Conservation (phyloP, 2,888 invertebrate genomes). For the Clostera curtula region DNA sequence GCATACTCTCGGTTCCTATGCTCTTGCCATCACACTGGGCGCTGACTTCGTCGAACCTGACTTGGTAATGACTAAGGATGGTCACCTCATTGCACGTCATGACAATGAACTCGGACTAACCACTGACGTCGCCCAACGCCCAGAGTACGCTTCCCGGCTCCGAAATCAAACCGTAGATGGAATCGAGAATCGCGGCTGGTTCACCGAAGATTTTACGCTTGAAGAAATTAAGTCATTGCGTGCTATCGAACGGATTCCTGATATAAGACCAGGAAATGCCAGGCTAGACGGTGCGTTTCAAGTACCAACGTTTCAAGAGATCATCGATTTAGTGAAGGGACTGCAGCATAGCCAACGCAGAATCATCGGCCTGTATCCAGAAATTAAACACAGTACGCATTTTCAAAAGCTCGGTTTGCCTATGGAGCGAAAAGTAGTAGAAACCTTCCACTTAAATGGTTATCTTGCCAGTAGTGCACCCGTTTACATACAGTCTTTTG, state of each 20-base stretch:
- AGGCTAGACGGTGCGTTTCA: conserved; percentile 46
- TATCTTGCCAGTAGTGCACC: conserved; percentile 40
- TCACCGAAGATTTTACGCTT: conserved; percentile 61
- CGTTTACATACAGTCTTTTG: conserved; percentile 62
- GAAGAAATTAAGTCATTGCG: conserved; percentile 55
- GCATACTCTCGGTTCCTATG: conserved; percentile 60
- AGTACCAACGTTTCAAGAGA: conserved; percentile 56
- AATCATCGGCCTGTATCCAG: conserved; percentile 56
- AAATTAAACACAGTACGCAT: conserved; percentile 56
- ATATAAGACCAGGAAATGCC: conserved; percentile 51
- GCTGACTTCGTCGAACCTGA: conserved; percentile 64
- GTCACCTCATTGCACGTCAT: conserved; percentile 49
- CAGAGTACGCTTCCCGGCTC: conserved; percentile 44
- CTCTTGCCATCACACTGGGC: conserved; percentile 57
- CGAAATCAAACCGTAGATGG: conserved; percentile 48
- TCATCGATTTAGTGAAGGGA: conserved; percentile 51
- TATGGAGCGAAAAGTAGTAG: conserved; percentile 47
- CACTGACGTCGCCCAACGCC: conserved; percentile 42
- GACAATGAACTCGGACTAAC: conserved; percentile 54
- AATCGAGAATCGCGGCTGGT: conserved; percentile 45
- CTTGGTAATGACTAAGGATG: conserved; percentile 58
- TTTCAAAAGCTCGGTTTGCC: conserved; percentile 44
- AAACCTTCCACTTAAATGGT: conserved; percentile 46
- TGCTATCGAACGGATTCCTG: conserved; percentile 46
- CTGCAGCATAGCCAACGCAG: conserved; percentile 47